A percentile compares a stretch with the other conserved stretches of the same genome.
Evolutionary conservation across 2,113 vertebrate genomes (phyloP).

Genomic region (Semnornis frantzii): DNA sequence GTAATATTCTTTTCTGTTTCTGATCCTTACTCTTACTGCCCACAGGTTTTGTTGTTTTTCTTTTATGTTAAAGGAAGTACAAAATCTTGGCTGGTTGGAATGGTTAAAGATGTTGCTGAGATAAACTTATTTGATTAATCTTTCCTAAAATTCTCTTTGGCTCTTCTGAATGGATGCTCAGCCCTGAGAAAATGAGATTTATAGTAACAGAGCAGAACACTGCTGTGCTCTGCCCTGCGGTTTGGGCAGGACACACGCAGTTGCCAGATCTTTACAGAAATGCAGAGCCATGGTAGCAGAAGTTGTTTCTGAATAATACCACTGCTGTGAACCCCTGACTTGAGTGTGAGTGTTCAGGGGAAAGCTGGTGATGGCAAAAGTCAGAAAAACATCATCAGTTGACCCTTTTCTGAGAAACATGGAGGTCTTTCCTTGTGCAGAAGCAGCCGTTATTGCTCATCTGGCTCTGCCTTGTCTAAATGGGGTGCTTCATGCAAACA

Average conservation of each 20-base stretch:
- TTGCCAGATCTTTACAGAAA: neutral
- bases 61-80: neutral
- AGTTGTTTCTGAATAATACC: neutral
- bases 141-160: neutral
- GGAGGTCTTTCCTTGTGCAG: neutral
- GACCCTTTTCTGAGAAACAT: neutral
- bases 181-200: neutral
- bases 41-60: neutral
- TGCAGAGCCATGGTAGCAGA: neutral
- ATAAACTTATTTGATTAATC: neutral
- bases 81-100: neutral
- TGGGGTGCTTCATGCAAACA: neutral
- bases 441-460: rapidly evolving
- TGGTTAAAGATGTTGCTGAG: neutral
- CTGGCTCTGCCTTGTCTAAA: neutral
- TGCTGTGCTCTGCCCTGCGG: neutral
- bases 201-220: neutral
- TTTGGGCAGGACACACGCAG: rapidly evolving
- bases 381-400: neutral
- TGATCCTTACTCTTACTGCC: neutral
- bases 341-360: neutral
- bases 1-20: neutral
- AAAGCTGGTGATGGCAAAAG: neutral
- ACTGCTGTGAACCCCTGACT: neutral
- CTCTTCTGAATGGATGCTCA: neutral